phyloP scores from a whole-genome alignment of 2,888 invertebrate species.

The Pyralis farinalis region DNA sequence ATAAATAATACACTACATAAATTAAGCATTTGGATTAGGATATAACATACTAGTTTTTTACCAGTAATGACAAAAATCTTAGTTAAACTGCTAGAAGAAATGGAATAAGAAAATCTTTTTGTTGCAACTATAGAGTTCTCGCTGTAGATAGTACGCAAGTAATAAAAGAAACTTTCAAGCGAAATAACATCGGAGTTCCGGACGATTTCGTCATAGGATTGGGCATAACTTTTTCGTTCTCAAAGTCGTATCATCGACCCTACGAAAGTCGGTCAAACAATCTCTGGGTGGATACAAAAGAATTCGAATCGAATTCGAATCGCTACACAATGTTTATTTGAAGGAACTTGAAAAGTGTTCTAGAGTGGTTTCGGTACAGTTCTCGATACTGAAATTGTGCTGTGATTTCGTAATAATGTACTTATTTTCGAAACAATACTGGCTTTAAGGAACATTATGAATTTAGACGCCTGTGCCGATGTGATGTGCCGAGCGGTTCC shows the following conservation, averaged over 20 bases:
- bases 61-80: too few species aligned
- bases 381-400: not conserved
- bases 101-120: too few species aligned
- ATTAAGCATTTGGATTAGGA: too few species aligned
- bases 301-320: not conserved
- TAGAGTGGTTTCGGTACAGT: not conserved
- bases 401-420: too few species aligned
- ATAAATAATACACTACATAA: too few species aligned
- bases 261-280: slow-evolving; percentile 7
- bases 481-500: too few species aligned
- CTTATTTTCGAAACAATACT: too few species aligned
- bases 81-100: too few species aligned
- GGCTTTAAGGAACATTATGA: too few species aligned
- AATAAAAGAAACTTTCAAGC: slow-evolving; percentile 1
- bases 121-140: not conserved
- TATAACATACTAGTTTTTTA: too few species aligned
- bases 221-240: slow-evolving; percentile 6
- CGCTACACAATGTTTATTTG: not conserved
- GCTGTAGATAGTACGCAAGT: not conserved
- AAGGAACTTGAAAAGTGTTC: not conserved
- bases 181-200: slow-evolving; percentile 5
- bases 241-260: slow-evolving; percentile 2
- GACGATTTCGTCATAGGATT: slow-evolving; percentile 6
- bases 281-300: slow-evolving; percentile 4
- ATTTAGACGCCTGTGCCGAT: too few species aligned